Base-by-base conservation (phyloP, 2,113 vertebrate species). In the Columba janthina region DNA sequence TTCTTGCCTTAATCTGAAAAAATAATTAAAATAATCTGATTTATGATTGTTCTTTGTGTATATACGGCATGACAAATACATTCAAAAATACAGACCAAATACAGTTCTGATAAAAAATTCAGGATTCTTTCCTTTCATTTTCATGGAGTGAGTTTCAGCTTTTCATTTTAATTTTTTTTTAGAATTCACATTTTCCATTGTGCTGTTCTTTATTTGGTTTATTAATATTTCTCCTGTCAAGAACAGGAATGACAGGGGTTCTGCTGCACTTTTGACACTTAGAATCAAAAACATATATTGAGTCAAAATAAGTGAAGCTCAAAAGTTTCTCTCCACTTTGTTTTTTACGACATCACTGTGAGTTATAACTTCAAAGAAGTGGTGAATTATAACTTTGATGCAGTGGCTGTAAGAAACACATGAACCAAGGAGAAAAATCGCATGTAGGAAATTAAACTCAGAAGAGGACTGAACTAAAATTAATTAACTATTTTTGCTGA, bases 81-180 rank as follows among this genome's bases (percentile, higher is more conserved):
- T 86, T 92, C 6, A 83, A 89, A 96, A 92, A 88, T 72, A 38
- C 50, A 93, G 86, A 69, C 83, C 92, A 95, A 95, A 89, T n/a
- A 92, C 57, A 84, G 36, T 44, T 61, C 32, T 92, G 61, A 96
- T 94, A 69, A 97, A 97, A 94, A 96, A 95, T 90, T 97, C 73
- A 96, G 44, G 25, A 89, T 93, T 76, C 40, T 85, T 93, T 72
- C 50, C 31, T 92, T 90, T 92, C 31, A 86, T 97, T 96, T 95
- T 84, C 80, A 82, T 66, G 44, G 66, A 60, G 21, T 38, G 19
- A 81, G 26, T 50, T 94, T 74, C 24, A 38, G 44, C 31, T 46
- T 81, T 84, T 89, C 44, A 53, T 92, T 93, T 82, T 85, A 31
- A 57, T 73, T 79, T 77, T 76, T 76, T 57, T 69, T 86, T 56